Evolutionary conservation across 2,888 invertebrate species (phyloP), one percentile per base, ranked within the genome.

Genomic region (Halocaridina rubra): DNA sequence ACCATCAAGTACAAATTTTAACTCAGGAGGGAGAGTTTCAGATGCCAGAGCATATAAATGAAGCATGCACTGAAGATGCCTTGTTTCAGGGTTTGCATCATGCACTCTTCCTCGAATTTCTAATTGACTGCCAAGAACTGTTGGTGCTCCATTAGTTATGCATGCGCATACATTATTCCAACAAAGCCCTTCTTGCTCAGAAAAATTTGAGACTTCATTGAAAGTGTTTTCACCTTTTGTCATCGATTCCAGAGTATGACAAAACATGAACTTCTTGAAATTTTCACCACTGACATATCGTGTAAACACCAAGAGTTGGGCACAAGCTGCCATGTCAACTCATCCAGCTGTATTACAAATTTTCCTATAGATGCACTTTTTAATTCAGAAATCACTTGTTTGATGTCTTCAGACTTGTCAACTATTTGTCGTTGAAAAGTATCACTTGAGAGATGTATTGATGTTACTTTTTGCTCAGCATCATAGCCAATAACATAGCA

Each of bases 401-500:
- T 69, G 29, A 19, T 69, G 16, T 69, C 69, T 22, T 69, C 69
- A 10, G 69, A 69, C 30, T 27, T 1, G n/a, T 69, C 69, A 10
- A n/a, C 7, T 8, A 69, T 69, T 69, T 29, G 3, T 19, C 13
- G 59, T 3, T 30, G 69, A 7, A 69, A 5, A 69, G 69, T 13
- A 24, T 19, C 22, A 19, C 29, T 69, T 69, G 69, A 75, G 39
- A 39, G 57, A 27, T 29, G 61, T 64, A 61, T 64, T 53, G 77
- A 77, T 59, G 57, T 77, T 13, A 77, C 59, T 32, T 77, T 24
- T 5, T 13, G 57, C 77, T 61, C 61, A 29, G 74, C 81, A 59
- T 74, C 75, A 74, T n/a, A 30, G 32, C 75, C 61, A 33, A 81
- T 59, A 57, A 22, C 72, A 69, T 39, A 78, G 33, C 78, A 39